Evolutionary conservation across 2,888 invertebrate species (phyloP).

Genomic region (Lasioglossum figueresi): DNA sequence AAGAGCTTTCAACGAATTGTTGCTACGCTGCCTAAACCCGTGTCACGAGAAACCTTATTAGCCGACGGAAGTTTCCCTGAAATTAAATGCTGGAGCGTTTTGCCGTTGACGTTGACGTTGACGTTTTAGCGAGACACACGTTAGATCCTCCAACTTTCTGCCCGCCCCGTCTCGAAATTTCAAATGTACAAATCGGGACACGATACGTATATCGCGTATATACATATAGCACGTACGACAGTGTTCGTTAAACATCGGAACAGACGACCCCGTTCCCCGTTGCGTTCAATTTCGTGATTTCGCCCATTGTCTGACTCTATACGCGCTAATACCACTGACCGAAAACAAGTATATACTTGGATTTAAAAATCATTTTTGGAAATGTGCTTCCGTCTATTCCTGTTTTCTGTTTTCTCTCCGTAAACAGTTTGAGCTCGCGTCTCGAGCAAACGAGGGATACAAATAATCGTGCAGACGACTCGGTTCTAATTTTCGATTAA

Average conservation of each 20-base stretch:
- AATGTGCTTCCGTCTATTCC: too few relatives aligned
- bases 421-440: background rate
- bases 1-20: slow-evolving; percentile 45
- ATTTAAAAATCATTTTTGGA: background rate
- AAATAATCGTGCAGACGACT: background rate
- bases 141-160: background rate
- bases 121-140: background rate
- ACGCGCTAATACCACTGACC: background rate
- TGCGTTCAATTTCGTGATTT: background rate
- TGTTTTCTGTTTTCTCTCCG: too few relatives aligned
- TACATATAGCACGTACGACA: too few relatives aligned
- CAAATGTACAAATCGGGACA: background rate
- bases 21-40: slow-evolving; percentile 3
- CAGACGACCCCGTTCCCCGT: background rate
- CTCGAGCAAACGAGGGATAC: background rate
- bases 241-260: background rate
- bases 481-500: background rate
- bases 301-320: background rate
- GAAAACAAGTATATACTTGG: background rate
- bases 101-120: background rate
- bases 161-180: background rate
- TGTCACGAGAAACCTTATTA: slow-evolving; percentile 33
- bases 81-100: slow-evolving; percentile 30
- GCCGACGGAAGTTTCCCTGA: slow-evolving; percentile 9
- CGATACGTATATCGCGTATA: background rate